Conservation (phyloP, 2,113 vertebrate species). For the Onychorhynchus coronatus region DNA sequence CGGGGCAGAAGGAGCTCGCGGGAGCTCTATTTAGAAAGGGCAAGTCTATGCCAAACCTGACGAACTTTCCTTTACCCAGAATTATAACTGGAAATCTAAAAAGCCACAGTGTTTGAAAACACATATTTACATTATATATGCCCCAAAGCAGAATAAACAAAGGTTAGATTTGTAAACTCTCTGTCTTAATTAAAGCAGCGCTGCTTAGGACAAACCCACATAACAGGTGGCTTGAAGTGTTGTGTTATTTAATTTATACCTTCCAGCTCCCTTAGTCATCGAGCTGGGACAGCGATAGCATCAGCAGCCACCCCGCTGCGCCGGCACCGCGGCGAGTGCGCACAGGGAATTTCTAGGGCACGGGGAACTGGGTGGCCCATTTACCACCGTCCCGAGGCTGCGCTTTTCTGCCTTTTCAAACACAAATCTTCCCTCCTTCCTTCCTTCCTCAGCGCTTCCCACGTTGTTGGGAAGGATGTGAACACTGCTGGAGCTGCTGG, state of each 20-base stretch:
- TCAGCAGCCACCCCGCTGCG: neutral
- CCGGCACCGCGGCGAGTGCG: accelerated
- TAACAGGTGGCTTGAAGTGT: conserved; percentile 8
- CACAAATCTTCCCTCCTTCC: neutral
- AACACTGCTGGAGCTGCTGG: neutral
- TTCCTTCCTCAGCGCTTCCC: neutral
- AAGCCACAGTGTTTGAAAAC: conserved; percentile 50
- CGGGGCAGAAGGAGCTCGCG: neutral
- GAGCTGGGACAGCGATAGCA: conserved; percentile 32
- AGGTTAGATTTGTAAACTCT: conserved; percentile 47
- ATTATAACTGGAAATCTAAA: conserved; percentile 44
- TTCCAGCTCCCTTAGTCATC: conserved; percentile 31
- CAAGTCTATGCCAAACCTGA: conserved; percentile 21
- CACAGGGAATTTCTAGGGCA: neutral
- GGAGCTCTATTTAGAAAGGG: neutral
- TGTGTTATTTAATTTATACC: conserved; percentile 29
- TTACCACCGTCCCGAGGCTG: neutral
- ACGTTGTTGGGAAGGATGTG: accelerated
- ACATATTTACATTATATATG: conserved; percentile 43
- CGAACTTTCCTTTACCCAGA: conserved; percentile 7
- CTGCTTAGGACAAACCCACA: conserved; percentile 43
- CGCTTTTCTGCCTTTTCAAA: neutral
- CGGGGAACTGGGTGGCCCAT: neutral
- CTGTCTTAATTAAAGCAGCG: neutral
- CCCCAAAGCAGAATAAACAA: conserved; percentile 60